phyloP scores from a whole-genome alignment of 2,797 vertebrate genomes.

The Lutjanus argentimaculatus region DNA sequence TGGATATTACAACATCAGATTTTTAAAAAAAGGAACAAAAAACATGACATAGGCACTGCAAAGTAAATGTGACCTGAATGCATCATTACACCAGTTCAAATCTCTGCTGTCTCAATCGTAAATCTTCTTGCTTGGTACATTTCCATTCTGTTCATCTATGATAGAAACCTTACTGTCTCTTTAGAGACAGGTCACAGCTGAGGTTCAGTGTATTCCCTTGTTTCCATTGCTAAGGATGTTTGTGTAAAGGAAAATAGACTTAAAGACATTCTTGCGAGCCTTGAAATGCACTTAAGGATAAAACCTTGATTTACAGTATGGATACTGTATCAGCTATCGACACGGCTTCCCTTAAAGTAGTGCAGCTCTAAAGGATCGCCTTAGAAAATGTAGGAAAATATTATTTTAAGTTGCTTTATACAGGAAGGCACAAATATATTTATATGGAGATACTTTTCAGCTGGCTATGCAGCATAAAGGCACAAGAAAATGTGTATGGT shows the following conservation, averaged over 20 bases:
- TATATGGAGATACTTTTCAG: constrained; percentile 12
- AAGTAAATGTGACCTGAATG: neutral
- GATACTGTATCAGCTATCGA: neutral
- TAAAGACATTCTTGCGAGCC: constrained; percentile 4
- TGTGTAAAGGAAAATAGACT: neutral
- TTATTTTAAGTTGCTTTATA: constrained; percentile 10
- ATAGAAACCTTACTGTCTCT: constrained; percentile 7
- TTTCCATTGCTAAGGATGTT: constrained; percentile 23
- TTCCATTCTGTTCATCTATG: neutral
- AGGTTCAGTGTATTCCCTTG: constrained; percentile 39
- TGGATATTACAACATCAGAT: neutral
- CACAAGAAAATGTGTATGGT: constrained; percentile 5
- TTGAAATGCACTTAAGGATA: constrained; percentile 43
- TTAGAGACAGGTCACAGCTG: constrained; percentile 11
- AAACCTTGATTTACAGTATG: neutral
- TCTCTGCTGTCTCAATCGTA: neutral
- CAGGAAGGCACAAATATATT: constrained; percentile 18
- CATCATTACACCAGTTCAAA: neutral
- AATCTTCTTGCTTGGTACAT: neutral
- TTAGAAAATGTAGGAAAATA: neutral
- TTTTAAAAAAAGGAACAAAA: neutral
- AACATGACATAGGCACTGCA: neutral
- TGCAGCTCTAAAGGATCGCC: neutral
- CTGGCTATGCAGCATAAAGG: constrained; percentile 38
- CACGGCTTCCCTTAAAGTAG: constrained; percentile 1